Percentiles rank a stretch among this genome's conserved stretches.
Conservation (phyloP, 2,797 vertebrate genomes). For the Sebastes itinus region DNA sequence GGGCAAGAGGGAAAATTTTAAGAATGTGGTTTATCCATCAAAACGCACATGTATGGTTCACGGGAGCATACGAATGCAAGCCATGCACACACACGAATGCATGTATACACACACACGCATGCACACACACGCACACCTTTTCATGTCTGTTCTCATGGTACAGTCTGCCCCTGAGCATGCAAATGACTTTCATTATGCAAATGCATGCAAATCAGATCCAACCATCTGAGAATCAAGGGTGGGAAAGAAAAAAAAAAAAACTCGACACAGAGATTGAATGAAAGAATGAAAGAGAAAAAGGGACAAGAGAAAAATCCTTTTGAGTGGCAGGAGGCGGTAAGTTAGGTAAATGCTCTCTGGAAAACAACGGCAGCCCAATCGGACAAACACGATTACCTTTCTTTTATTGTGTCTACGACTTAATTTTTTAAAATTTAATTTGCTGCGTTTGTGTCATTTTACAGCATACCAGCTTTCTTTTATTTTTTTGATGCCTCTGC, state of each 20-base stretch:
- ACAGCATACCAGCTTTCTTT: constrained; percentile 2
- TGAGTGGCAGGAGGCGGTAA: constrained; percentile 80
- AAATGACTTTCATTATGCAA: constrained; percentile 99
- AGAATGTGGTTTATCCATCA: constrained; percentile 51
- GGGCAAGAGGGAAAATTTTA: constrained; percentile 46
- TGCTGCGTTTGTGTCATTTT: constrained; percentile 34
- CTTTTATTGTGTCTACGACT: constrained; percentile 50
- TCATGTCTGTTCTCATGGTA: constrained; percentile 96
- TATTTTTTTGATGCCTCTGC: constrained; percentile 12
- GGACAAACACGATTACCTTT: constrained; percentile 70
- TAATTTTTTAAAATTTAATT: constrained; percentile 30
- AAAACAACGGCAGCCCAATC: constrained; percentile 71
- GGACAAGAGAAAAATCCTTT: constrained; percentile 79
- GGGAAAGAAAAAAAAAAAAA: constrained; percentile 81
- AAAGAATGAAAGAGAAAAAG: constrained; percentile 80
- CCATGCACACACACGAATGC: constrained; percentile 27
- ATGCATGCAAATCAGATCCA: constrained; percentile 98
- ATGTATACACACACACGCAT: constrained; percentile 38
- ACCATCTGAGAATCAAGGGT: constrained; percentile 95
- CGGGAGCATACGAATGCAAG: constrained; percentile 31
- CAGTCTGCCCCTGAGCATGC: constrained; percentile 96
- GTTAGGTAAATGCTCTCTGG: constrained; percentile 77
- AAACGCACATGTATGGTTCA: constrained; percentile 50
- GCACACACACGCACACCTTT: constrained; percentile 80
- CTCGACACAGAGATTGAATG: constrained; percentile 83